Evolutionary conservation across 1,140 invertebrate species (phyloP).

Genomic region (Charaxes varanes): DNA sequence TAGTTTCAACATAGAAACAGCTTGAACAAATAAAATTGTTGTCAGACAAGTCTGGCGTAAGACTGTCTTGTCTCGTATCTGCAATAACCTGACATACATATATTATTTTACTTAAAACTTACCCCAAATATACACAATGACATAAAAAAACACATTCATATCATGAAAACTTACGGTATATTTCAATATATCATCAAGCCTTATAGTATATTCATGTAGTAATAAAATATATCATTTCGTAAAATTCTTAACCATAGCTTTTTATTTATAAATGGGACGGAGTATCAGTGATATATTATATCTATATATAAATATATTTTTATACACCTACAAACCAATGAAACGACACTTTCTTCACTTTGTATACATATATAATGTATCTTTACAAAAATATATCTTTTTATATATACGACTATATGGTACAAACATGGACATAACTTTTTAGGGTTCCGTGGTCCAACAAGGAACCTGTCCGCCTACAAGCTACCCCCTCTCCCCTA

Average conservation of each 20-base stretch:
- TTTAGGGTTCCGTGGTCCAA: too few species aligned
- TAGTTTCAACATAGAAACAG: too few species aligned
- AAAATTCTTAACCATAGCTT: slow-evolving; percentile 15
- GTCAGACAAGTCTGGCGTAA: too few species aligned
- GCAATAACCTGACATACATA: slow-evolving; percentile 4
- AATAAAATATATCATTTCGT: slow-evolving; percentile 35
- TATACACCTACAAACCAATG: slow-evolving; percentile 29
- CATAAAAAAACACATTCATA: slow-evolving; percentile 37
- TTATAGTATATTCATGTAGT: slow-evolving; percentile 36
- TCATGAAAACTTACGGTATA: slow-evolving; percentile 11
- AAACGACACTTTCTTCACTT: too few species aligned
- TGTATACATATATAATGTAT: too few species aligned
- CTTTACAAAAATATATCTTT: slow-evolving; percentile 2
- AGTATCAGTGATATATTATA: slow-evolving; percentile 19
- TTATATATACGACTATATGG: too few species aligned
- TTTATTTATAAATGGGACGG: slow-evolving; percentile 28
- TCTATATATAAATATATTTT: slow-evolving; percentile 17
- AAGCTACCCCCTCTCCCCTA: too few species aligned
- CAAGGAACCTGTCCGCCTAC: too few species aligned
- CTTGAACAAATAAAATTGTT: too few species aligned
- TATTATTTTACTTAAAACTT: slow-evolving; percentile 11
- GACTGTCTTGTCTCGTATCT: slow-evolving; percentile 5
- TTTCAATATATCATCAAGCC: slow-evolving; percentile 17
- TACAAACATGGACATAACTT: too few species aligned
- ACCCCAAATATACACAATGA: slow-evolving; percentile 28